Evolutionary conservation across 2,888 invertebrate genomes (phyloP).

Genomic region (Macrophya annulata): DNA sequence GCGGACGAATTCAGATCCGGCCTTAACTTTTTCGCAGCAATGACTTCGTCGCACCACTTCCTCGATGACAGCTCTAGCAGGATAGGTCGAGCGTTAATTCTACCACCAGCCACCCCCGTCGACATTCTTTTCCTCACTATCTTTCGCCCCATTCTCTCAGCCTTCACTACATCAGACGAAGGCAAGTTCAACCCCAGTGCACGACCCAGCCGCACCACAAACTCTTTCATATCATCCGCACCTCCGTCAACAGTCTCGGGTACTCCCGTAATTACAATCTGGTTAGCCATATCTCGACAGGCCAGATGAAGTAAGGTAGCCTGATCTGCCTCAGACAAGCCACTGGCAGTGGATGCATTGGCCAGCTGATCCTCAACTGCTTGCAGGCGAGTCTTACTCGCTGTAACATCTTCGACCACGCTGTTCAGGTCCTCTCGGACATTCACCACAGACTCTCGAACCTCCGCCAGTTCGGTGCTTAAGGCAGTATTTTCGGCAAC

Average conservation of each 20-base stretch:
- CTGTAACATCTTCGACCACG: neutral
- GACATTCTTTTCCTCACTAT: neutral
- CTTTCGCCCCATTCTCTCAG: slow-evolving; percentile 4
- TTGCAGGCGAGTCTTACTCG: neutral
- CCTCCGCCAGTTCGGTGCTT: neutral
- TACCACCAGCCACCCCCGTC: neutral
- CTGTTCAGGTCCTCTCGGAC: neutral
- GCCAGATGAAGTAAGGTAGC: slow-evolving; percentile 31
- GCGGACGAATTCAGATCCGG: neutral
- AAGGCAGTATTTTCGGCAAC: neutral
- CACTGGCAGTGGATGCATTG: neutral
- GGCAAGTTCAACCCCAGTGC: neutral
- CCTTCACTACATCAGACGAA: neutral
- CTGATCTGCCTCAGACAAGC: slow-evolving; percentile 16
- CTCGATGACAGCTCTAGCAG: neutral
- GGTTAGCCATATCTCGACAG: slow-evolving; percentile 11
- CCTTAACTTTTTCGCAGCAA: slow-evolving; percentile 25
- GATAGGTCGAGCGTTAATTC: neutral
- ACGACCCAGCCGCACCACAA: neutral
- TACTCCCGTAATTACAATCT: neutral
- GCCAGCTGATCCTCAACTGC: neutral
- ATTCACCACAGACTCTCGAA: neutral
- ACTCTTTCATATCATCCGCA: neutral
- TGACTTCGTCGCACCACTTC: neutral
- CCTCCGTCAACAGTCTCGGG: neutral